Base-by-base conservation (phyloP, 2,113 vertebrate species). In the Columba livia region DNA sequence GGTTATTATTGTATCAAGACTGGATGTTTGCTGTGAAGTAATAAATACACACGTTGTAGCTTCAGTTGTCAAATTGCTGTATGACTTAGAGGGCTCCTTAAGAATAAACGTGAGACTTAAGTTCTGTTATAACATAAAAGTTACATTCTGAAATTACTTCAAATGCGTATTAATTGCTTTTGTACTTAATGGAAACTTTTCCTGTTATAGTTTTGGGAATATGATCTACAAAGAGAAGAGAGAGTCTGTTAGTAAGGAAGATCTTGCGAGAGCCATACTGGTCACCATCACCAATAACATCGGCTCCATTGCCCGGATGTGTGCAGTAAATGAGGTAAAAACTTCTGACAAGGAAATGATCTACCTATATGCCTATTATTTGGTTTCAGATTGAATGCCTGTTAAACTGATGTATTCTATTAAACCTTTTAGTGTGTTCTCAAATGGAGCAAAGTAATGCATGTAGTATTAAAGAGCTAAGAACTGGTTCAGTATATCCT, bases 271-370 rank as follows among this genome's bases (percentile, higher is more conserved):
- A 98, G 98, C 98, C 67, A 98, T 98, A 56, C 32, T 98, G 96
- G 98, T 98, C 65, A 98, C 98, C 38, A 98, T 98, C 89, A 98
- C 98, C 82, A 98, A 98, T 94, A 98, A 98, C 89, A 98, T 98
- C 36, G 98, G 98, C 18, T 98, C 98, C 56, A 97, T 98, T 95
- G 98, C 98, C 36, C 90, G 98, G 40, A 98, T 98, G 98, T 98
- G 98, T 97, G 98, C 98, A 82, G 98, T 98, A 50, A 98, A 98
- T 85, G 98, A 98, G 98, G 98, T 98, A 98, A 98, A 77, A 54
- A 19, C 48, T 54, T 60, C 32, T 60, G 51, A 21, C 20, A 48
- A 40, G 36, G 23, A 70, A 29, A 12, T 31, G 2, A 18, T 34
- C 8, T 12, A 3, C 75, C 48, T 62, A 2, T 69, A 40, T 60